Evolutionary conservation across 2,797 vertebrate genomes (phyloP).

Genomic region (Notolepis coatsorum): DNA sequence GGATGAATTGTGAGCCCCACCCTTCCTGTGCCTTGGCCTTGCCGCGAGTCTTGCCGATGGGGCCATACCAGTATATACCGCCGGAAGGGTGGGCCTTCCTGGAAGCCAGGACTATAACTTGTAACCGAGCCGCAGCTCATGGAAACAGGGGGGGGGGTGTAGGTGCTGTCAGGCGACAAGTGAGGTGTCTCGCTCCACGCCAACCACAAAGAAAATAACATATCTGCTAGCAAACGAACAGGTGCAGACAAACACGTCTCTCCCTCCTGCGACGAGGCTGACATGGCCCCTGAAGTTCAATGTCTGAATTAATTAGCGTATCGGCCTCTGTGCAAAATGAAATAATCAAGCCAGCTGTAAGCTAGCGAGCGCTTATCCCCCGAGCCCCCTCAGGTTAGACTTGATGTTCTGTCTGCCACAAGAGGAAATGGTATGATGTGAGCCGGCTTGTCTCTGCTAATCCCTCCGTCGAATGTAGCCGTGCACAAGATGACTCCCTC

Average conservation of each 20-base stretch:
- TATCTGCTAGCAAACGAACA: conserved; percentile 48
- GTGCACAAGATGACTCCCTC: conserved; percentile 3
- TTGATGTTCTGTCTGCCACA: neutral
- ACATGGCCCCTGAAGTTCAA: neutral
- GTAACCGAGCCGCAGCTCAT: too few species aligned
- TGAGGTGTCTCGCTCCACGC: conserved; percentile 7
- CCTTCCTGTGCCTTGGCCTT: conserved; percentile 74
- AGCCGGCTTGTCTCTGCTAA: neutral
- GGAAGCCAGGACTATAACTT: conserved; percentile 55
- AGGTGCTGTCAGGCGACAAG: neutral
- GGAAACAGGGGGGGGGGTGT: too few species aligned
- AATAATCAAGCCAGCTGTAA: conserved; percentile 34
- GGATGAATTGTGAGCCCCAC: conserved; percentile 55
- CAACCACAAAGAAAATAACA: conserved; percentile 38
- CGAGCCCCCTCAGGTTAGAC: conserved; percentile 1
- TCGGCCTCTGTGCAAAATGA: conserved; percentile 13
- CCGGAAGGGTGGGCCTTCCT: conserved; percentile 72
- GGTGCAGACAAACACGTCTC: conserved; percentile 66
- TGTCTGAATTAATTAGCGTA: conserved; percentile 21
- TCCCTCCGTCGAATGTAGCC: conserved; percentile 3
- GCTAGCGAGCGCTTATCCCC: neutral
- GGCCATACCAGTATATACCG: conserved; percentile 43
- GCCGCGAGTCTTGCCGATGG: conserved; percentile 46
- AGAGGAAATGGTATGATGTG: conserved; percentile 12
- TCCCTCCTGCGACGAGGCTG: too few species aligned